These are phyloP conservation scores for Stegodyphus dumicola DNA, from an alignment of 1,140 invertebrate genomes.

Conservation along the genomic window DNA sequence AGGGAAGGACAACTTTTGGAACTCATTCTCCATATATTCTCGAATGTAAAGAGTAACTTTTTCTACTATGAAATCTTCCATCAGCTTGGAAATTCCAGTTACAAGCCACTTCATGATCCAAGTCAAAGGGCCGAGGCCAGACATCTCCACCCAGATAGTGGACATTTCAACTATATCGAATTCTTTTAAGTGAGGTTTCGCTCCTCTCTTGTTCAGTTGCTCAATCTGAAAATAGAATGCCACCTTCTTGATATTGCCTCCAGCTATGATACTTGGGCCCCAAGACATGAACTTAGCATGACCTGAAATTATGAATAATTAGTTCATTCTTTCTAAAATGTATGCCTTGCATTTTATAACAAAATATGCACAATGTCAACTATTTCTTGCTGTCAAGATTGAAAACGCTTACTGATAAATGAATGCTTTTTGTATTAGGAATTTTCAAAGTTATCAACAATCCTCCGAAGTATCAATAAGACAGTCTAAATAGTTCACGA, in stretches of 20 bases:
- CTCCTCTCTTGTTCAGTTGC: conserved; percentile 37
- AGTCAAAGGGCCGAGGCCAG: conserved; percentile 54
- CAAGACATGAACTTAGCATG: conserved; percentile 54
- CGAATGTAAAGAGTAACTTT: conserved; percentile 19
- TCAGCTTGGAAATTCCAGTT: conserved; percentile 51
- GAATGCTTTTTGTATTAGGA: no score
- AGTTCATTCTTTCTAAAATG: no score
- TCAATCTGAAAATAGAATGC: conserved; percentile 51
- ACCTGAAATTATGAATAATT: conserved; percentile 12
- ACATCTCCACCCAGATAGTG: conserved; percentile 57
- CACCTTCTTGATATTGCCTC: conserved; percentile 44
- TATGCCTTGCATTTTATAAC: no score
- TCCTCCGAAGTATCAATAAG: no score
- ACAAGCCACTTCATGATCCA: conserved; percentile 58
- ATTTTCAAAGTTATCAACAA: no score
- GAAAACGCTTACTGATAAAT: no score
- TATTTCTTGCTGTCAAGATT: no score
- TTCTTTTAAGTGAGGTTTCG: conserved; percentile 30
- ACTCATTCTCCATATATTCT: conserved; percentile 29
- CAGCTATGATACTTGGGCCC: conserved; percentile 21
- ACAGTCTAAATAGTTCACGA: no score
- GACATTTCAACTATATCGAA: conserved; percentile 51
- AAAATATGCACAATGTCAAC: no score
- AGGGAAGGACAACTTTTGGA: conserved; percentile 47
- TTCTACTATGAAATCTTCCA: conserved; percentile 50